phyloP scores from a whole-genome alignment of 2,113 vertebrate genomes.

The Lates calcarifer region DNA sequence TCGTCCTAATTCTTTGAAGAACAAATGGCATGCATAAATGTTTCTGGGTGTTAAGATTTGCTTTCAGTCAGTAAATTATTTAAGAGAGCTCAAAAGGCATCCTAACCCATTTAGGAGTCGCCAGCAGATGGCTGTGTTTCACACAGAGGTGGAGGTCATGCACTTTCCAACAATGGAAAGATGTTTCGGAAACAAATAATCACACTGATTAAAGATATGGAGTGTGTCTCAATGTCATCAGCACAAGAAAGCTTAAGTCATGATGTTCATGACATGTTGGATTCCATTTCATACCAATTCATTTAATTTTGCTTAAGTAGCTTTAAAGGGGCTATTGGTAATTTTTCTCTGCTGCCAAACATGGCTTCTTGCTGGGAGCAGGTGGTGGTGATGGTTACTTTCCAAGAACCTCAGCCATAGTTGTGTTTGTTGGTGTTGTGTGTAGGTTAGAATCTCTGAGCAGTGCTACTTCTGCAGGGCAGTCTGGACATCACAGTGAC shows the following conservation, averaged over 20 bases:
- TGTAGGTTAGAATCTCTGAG: too few relatives aligned
- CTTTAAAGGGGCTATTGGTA: too few relatives aligned
- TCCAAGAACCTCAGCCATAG: too few relatives aligned
- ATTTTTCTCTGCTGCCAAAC: too few relatives aligned
- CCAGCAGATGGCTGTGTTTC: slow-evolving; percentile 15
- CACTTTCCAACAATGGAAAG: not conserved
- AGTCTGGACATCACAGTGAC: too few relatives aligned
- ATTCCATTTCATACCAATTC: not conserved
- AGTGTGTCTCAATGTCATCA: not conserved
- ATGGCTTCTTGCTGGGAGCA: too few relatives aligned
- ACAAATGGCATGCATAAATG: not conserved
- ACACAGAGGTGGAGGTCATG: slow-evolving; percentile 13
- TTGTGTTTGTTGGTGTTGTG: too few relatives aligned
- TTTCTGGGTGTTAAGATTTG: not conserved
- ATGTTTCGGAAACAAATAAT: not conserved
- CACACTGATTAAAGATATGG: not conserved
- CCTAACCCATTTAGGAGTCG: slow-evolving; percentile 9
- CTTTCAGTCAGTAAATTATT: slow-evolving; percentile 24
- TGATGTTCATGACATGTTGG: not conserved
- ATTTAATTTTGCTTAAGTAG: not conserved
- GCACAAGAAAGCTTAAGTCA: not conserved
- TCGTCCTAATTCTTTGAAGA: slow-evolving; percentile 8
- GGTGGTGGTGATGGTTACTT: too few relatives aligned
- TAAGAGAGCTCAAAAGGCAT: not conserved
- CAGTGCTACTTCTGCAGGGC: too few relatives aligned